phyloP scores from a whole-genome alignment of 1,140 invertebrate species.

The Probaryconus sp. region DNA sequence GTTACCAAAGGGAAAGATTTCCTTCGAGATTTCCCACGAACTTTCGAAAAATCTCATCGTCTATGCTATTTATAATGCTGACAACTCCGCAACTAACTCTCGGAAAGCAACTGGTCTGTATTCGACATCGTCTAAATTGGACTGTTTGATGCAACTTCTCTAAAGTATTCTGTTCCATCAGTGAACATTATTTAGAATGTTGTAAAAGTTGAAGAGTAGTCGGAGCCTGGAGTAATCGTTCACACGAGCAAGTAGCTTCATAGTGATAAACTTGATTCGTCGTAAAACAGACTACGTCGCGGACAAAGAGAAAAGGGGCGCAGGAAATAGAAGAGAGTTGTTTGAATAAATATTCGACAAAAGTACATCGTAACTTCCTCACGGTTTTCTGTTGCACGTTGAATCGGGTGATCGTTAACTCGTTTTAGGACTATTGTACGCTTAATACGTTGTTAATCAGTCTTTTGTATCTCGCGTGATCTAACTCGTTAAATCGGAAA shows the following conservation, averaged over 20 bases:
- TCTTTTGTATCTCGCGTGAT: slow-evolving; percentile 19
- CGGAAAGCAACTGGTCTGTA: slow-evolving; percentile 15
- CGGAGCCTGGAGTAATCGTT: no score
- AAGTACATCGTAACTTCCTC: not conserved
- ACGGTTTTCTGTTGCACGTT: no score
- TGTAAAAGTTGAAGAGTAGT: no score
- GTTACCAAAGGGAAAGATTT: slow-evolving; percentile 25
- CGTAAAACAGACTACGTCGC: no score
- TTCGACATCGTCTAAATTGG: slow-evolving; percentile 5
- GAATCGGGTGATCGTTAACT: not conserved
- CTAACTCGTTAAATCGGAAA: no score
- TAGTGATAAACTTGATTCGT: no score
- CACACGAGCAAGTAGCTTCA: no score
- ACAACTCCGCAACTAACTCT: slow-evolving; percentile 3
- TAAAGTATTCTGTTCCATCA: not conserved
- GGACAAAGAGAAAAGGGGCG: no score
- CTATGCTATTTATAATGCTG: slow-evolving; percentile 37
- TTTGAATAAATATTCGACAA: not conserved
- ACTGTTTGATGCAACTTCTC: no score
- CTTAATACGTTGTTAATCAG: slow-evolving; percentile 18
- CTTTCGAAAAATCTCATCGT: slow-evolving; percentile 32
- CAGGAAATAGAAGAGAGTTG: no score
- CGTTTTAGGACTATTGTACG: slow-evolving; percentile 1
- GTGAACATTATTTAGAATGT: not conserved
- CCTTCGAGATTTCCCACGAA: slow-evolving; percentile 25